A percentile compares a stretch with the other conserved stretches of the same genome.
phyloP scores from a whole-genome alignment of 1,140 invertebrate species.

The Halyomorpha halys region DNA sequence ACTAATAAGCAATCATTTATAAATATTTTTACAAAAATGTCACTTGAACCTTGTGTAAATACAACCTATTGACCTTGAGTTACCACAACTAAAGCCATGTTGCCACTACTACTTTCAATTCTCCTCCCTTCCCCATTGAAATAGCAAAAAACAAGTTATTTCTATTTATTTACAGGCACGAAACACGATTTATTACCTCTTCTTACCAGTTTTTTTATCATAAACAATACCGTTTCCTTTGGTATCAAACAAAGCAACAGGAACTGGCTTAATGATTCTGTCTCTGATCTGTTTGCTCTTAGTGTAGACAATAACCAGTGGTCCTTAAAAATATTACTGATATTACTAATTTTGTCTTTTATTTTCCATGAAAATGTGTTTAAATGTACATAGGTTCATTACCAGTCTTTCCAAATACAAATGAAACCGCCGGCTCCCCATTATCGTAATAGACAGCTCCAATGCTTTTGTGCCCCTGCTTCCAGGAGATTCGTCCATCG shows the following conservation, averaged over 20 bases:
- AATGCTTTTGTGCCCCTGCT: neutral
- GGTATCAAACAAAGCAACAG: slow-evolving; percentile 7
- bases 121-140: too few species aligned
- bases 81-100: too few species aligned
- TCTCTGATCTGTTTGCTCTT: neutral
- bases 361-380: neutral
- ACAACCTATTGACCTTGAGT: too few species aligned
- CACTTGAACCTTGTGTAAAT: too few species aligned
- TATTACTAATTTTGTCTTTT: neutral
- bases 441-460: neutral
- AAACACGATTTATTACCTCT: slow-evolving; percentile 7
- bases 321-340: neutral
- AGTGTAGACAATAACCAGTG: neutral
- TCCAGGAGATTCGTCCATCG: neutral
- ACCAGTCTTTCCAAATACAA: neutral
- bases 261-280: neutral
- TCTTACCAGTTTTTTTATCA: slow-evolving; percentile 13
- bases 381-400: neutral
- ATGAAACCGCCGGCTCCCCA: neutral
- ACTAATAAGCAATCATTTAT: too few species aligned
- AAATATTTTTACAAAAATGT: too few species aligned
- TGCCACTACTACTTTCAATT: too few species aligned
- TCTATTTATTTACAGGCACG: too few species aligned
- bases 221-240: slow-evolving; percentile 21
- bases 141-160: too few species aligned